Evolutionary conservation across 1,140 invertebrate genomes (phyloP), one percentile per base, ranked within the genome.

Genomic region (Epicauta chinensis): DNA sequence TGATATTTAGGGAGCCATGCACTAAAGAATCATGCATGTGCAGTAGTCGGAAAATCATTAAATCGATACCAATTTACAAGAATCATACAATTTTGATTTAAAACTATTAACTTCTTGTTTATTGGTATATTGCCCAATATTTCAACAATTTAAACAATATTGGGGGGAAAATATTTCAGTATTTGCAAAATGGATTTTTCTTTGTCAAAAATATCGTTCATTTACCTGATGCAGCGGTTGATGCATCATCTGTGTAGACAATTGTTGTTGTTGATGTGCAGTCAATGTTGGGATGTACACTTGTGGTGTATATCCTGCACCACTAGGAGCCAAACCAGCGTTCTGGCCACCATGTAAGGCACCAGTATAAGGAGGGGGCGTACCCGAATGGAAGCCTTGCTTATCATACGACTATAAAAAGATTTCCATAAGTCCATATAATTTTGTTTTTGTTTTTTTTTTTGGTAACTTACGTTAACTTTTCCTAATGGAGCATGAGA

Each of bases 301-400:
- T 57, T 81, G 81, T 2, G 81, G 80, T 23, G 73, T 64, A 59
- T 77, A 80, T 34, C 77, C 79, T 2, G 81, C 80, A 53, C 79
- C 81, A 58, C 79, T 79, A 11, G 83, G 84, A 9, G 78, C 80
- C 58, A 86, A 75, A 17, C 82, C 83, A 43, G 83, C 82, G 58
- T 78, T 84, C 63, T 87, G 86, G 55, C 77, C 86, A 34, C 83
- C 82, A 23, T 82, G 76, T 59, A 89, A 69, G 50, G 65, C 54
- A 6, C 65, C 66, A 45, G 81, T 82, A 68, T 89, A 90, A 29
- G 88, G 87, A 17, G 87, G 87, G 16, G 88, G 87, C 31, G 87
- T 90, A 44, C 83, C 86, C 39, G 86, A 86, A 69, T 89, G 87
- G 73, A 89, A 89, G 63, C 82, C 84, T 68, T 87, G 84, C 73